Evolutionary conservation across 1,140 invertebrate genomes (phyloP), one percentile per base, ranked within the genome.

Genomic region (Brachionus asplanchnoidis): DNA sequence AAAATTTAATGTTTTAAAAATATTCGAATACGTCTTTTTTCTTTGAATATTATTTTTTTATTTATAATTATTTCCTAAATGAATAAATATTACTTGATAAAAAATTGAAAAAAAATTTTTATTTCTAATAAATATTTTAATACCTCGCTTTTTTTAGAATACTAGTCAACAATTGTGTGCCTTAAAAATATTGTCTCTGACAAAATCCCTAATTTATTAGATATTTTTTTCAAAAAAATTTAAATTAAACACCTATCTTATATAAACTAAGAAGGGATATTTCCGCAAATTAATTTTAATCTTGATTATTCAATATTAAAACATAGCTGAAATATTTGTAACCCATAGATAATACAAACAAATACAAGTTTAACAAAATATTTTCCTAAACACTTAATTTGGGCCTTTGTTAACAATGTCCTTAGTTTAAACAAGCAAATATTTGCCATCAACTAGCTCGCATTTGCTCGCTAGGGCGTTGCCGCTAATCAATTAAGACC

Each of bases 321-420:
- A 60, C 53, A 60, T 60, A 60, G 53, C 9, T 60, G 53, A 60
- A 60, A 60, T 60, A 60, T 60, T 60, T 60, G 53, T 20, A 8
- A 0, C 17, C 53, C 53, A 60, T 60, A 60, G 53, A 60, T 60
- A 60, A 60, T 60, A 60, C 53, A 60, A 60, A 53, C 46, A 53
- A 6, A 46, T 20, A 60, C 53, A 60, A 60, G 53, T 60, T 60
- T 20, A 60, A 60, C n/a, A 60, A 60, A 60, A 60, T 60, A 60
- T 68, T 40, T 68, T 32, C 26, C 66, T 68, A 68, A 68, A 68
- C 66, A 68, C 66, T 68, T 68, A 68, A 65, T 65, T 65, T 65
- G 32, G 32, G 5, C 28, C 65, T 68, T 68, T 32, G 66, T 68
- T 68, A 40, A 68, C 66, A 14, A 68, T 68, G 66, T 68, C 32